These are phyloP conservation scores for Epinephelus coioides DNA, from an alignment of 2,797 vertebrate genomes.

Conservation along the genomic window DNA sequence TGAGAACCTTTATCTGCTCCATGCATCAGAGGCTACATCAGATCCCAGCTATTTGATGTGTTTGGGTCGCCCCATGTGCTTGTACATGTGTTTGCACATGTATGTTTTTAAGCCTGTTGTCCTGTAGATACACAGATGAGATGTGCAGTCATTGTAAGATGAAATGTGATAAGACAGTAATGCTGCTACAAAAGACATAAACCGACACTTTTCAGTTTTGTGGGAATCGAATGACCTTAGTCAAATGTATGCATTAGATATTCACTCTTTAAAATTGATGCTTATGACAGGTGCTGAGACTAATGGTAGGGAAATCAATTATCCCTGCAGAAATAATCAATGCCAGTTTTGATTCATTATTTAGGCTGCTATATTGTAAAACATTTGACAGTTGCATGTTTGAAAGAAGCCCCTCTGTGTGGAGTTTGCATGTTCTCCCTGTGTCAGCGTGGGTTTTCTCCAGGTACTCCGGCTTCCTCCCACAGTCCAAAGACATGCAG, in stretches of 20 bases:
- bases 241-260: neutral
- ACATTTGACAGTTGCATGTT: neutral
- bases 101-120: slow-evolving; percentile 3
- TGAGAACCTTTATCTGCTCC: neutral
- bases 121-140: neutral
- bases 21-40: neutral
- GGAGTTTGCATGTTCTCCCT: too few relatives aligned
- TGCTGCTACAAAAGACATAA: neutral
- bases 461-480: too few relatives aligned
- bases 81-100: neutral
- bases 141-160: neutral
- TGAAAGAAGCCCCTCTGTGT: too few relatives aligned
- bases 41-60: neutral
- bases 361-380: neutral
- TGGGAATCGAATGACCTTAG: slow-evolving; percentile 5
- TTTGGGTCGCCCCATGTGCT: neutral
- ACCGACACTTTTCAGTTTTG: slow-evolving; percentile 2
- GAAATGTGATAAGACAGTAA: neutral
- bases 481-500: too few relatives aligned
- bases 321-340: neutral
- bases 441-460: too few relatives aligned
- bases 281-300: neutral
- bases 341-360: neutral
- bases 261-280: neutral
- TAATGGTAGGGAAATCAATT: neutral